Evolutionary conservation across 1,140 invertebrate genomes (phyloP).

Genomic region (Aphelenchoides fujianensis): DNA sequence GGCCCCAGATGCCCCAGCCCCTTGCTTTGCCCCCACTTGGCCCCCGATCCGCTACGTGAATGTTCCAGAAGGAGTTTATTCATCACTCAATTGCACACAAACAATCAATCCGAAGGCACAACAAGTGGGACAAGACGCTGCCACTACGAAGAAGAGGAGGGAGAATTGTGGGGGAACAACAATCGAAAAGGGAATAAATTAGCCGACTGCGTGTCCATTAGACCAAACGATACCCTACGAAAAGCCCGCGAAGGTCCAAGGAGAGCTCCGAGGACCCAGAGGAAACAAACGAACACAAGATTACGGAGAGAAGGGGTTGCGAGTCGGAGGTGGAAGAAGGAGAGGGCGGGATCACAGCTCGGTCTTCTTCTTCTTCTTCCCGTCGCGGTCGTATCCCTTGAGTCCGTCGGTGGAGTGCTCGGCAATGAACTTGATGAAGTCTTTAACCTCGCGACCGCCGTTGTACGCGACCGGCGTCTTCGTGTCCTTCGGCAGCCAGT

Average conservation of each 20-base stretch:
- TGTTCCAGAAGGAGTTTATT: slow-evolving; percentile 19
- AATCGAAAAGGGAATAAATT: neutral
- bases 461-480: slow-evolving; percentile 87
- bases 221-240: neutral
- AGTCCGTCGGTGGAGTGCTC: slow-evolving; percentile 84
- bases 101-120: neutral
- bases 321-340: slow-evolving; percentile 18
- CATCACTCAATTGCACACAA: neutral
- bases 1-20: no score
- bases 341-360: slow-evolving; percentile 66
- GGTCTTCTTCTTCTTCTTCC: slow-evolving; percentile 76
- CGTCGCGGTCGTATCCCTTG: slow-evolving; percentile 80
- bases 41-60: slow-evolving; percentile 23
- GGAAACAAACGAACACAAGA: neutral
- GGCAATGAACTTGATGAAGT: slow-evolving; percentile 93
- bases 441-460: slow-evolving; percentile 86
- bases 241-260: neutral
- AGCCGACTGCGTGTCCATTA: neutral
- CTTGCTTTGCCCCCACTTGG: no score
- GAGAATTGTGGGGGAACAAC: neutral
- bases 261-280: neutral
- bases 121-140: slow-evolving; percentile 1
- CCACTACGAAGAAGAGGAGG: no score
- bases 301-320: neutral
- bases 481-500: slow-evolving; percentile 82